Evolutionary conservation across 2,113 vertebrate species (phyloP).

Genomic region (Canis aureus): DNA sequence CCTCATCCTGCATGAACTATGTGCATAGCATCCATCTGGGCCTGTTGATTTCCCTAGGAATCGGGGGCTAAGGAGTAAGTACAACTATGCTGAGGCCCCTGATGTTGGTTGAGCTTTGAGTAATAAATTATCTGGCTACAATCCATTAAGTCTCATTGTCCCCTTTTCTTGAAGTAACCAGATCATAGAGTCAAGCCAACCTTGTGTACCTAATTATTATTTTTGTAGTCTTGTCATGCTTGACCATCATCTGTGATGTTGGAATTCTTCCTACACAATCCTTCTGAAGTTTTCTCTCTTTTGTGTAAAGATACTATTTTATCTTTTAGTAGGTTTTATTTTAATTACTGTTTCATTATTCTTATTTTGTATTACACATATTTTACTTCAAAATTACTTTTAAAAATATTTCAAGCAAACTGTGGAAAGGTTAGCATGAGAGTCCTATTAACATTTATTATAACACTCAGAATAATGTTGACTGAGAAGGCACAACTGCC

Average conservation of each 20-base stretch:
- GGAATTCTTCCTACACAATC: background rate
- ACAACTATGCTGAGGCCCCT: too few relatives aligned
- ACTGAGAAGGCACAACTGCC: background rate
- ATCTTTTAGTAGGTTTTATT: background rate
- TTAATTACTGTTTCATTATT: background rate
- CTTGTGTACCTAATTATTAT: too few relatives aligned
- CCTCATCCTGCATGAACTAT: background rate
- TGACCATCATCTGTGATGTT: background rate
- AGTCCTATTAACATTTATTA: background rate
- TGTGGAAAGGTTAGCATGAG: background rate
- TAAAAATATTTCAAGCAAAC: background rate
- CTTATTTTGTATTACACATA: background rate
- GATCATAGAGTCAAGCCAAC: background rate
- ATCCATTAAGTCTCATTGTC: background rate
- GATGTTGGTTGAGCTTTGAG: background rate
- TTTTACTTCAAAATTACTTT: slow-evolving; percentile 1
- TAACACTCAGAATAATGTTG: background rate
- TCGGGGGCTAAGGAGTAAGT: accelerated
- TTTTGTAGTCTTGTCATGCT: background rate
- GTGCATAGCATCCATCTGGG: background rate
- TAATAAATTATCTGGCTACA: background rate
- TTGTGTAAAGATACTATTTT: background rate
- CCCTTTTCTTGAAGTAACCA: background rate
- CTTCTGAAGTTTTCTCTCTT: background rate
- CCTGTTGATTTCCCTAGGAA: background rate